These are phyloP conservation scores for Andrena bicolor DNA, from an alignment of 2,888 invertebrate genomes.

Conservation along the genomic window DNA sequence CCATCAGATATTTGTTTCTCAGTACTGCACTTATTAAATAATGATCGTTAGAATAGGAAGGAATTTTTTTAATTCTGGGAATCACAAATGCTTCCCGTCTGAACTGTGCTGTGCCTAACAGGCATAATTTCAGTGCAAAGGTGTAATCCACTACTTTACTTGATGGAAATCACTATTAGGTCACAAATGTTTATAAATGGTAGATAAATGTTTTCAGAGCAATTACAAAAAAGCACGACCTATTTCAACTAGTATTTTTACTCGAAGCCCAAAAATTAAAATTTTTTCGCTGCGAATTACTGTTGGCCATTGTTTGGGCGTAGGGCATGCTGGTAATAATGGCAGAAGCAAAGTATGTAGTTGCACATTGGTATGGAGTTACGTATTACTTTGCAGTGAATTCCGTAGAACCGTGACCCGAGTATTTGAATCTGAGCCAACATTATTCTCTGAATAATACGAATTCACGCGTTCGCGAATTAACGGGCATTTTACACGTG, in stretches of 20 bases:
- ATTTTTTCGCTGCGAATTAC: background rate
- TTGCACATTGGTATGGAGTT: conserved; percentile 38
- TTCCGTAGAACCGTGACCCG: background rate
- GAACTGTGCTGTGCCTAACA: too few species aligned
- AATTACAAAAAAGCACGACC: background rate
- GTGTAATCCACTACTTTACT: background rate
- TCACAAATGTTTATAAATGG: too few species aligned
- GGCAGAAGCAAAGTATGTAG: conserved; percentile 8
- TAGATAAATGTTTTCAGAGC: background rate
- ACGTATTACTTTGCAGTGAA: conserved; percentile 57
- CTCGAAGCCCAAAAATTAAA: background rate
- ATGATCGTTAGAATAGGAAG: too few species aligned
- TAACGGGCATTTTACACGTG: conserved; percentile 6
- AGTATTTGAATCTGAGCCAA: conserved; percentile 15
- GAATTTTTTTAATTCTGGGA: too few species aligned
- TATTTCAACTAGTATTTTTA: background rate
- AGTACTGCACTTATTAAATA: too few species aligned
- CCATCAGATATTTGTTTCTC: too few species aligned
- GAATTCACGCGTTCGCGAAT: conserved; percentile 5
- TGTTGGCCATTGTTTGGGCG: background rate
- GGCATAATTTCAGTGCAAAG: background rate
- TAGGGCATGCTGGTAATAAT: background rate
- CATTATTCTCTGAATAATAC: background rate
- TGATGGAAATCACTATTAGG: too few species aligned
- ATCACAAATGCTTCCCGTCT: background rate